Evolutionary conservation across 2,888 invertebrate genomes (phyloP).

Genomic region (Bedellia somnulentella): DNA sequence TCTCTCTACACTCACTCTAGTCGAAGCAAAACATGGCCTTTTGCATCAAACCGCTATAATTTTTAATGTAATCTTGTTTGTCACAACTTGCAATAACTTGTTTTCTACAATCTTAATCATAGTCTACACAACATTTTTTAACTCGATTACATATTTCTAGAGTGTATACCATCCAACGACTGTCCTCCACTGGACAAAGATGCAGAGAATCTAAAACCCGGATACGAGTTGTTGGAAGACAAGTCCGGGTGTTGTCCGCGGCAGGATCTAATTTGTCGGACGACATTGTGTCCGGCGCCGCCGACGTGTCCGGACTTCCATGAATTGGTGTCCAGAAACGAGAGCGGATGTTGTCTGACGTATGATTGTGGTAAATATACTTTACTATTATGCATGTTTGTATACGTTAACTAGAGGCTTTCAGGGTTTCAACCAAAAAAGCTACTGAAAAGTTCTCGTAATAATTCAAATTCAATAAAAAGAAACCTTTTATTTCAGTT

Average conservation of each 20-base stretch:
- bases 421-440: too few relatives aligned
- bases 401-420: too few relatives aligned
- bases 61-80: too few relatives aligned
- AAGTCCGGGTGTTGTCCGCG: slow-evolving; percentile 67
- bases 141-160: slow-evolving; percentile 34
- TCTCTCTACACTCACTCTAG: too few relatives aligned
- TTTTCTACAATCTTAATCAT: too few relatives aligned
- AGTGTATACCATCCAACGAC: slow-evolving; percentile 72
- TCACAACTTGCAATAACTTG: too few relatives aligned
- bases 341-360: slow-evolving; percentile 65
- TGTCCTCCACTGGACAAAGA: slow-evolving; percentile 60
- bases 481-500: slow-evolving; percentile 32
- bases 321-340: slow-evolving; percentile 24
- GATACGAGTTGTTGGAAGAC: slow-evolving; percentile 62
- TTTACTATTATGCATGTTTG: too few relatives aligned
- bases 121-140: background rate
- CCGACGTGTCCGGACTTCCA: slow-evolving; percentile 64
- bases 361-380: slow-evolving; percentile 66
- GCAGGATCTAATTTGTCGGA: slow-evolving; percentile 60
- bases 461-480: background rate
- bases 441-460: too few relatives aligned
- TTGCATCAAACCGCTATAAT: too few relatives aligned
- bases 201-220: slow-evolving; percentile 57
- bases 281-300: slow-evolving; percentile 63
- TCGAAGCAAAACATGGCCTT: too few relatives aligned